These are phyloP conservation scores for Volucella zonaria DNA, from an alignment of 2,888 invertebrate genomes.

Conservation along the genomic window DNA sequence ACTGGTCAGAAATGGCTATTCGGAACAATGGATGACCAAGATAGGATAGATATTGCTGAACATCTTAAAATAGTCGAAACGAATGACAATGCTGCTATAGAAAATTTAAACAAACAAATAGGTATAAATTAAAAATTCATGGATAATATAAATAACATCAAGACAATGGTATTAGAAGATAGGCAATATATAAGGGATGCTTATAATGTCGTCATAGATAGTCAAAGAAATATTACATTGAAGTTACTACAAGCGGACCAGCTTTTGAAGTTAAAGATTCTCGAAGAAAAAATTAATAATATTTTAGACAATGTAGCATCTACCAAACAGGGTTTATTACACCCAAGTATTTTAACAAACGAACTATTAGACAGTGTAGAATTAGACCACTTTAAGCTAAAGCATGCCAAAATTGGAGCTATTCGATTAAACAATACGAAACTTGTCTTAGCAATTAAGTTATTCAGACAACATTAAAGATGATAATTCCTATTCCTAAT, in stretches of 20 bases:
- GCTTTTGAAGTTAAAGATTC: too few relatives aligned
- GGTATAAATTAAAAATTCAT: slow-evolving; percentile 17
- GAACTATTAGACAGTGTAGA: slow-evolving; percentile 14
- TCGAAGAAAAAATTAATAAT: slow-evolving; percentile 40
- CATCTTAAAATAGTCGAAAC: too few relatives aligned
- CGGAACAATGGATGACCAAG: too few relatives aligned
- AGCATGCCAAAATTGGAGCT: slow-evolving; percentile 20
- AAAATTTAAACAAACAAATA: too few relatives aligned
- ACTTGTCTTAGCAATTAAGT: slow-evolving; percentile 20
- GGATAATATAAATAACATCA: slow-evolving; percentile 20
- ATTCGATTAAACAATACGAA: slow-evolving; percentile 14
- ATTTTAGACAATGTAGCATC: slow-evolving; percentile 30
- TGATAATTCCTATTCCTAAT: slow-evolving; percentile 26
- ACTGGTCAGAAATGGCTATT: too few relatives aligned
- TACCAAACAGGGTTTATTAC: slow-evolving; percentile 21
- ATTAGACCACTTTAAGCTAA: slow-evolving; percentile 22
- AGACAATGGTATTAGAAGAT: slow-evolving; percentile 21
- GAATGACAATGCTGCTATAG: background rate
- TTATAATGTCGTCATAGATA: slow-evolving; percentile 11
- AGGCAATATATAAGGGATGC: slow-evolving; percentile 21
- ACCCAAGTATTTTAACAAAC: slow-evolving; percentile 20
- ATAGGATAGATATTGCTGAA: too few relatives aligned
- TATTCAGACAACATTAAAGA: slow-evolving; percentile 22
- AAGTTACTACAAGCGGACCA: too few relatives aligned
- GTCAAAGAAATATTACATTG: too few relatives aligned